Conservation (phyloP, 2,888 invertebrate genomes). For the Stenichneumon culpator region DNA sequence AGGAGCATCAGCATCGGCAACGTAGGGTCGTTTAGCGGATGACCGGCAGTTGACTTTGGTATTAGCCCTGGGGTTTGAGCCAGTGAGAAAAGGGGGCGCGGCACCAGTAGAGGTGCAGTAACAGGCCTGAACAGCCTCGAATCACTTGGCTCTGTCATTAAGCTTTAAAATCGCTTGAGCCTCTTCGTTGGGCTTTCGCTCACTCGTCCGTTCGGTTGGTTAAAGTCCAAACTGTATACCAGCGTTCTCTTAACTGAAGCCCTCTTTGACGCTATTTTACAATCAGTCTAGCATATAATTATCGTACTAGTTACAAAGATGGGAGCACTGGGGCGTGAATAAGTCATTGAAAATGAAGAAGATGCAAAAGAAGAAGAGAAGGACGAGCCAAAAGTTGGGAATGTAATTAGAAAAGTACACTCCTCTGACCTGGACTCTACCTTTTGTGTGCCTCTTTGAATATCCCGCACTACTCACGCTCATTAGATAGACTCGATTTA, state of each 20-base stretch:
- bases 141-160: slow-evolving; percentile 63
- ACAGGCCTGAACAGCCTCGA: slow-evolving; percentile 26
- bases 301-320: slow-evolving; percentile 30
- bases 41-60: slow-evolving; percentile 47
- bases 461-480: neutral
- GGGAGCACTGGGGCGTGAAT: slow-evolving; percentile 1
- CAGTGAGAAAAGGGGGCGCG: neutral
- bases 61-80: slow-evolving; percentile 24
- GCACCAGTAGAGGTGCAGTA: neutral
- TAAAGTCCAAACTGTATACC: slow-evolving; percentile 37
- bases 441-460: slow-evolving; percentile 37
- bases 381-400: neutral
- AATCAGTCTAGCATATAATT: slow-evolving; percentile 58
- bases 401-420: slow-evolving; percentile 2
- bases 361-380: neutral
- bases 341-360: slow-evolving; percentile 7
- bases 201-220: slow-evolving; percentile 42
- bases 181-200: slow-evolving; percentile 29
- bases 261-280: slow-evolving; percentile 61
- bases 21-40: slow-evolving; percentile 31
- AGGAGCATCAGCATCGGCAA: slow-evolving; percentile 26
- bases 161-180: slow-evolving; percentile 60
- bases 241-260: slow-evolving; percentile 43
- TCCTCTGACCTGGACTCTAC: neutral
- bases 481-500: slow-evolving; percentile 15